phyloP scores from a whole-genome alignment of 2,797 vertebrate species.

The Chelonia mydas region DNA sequence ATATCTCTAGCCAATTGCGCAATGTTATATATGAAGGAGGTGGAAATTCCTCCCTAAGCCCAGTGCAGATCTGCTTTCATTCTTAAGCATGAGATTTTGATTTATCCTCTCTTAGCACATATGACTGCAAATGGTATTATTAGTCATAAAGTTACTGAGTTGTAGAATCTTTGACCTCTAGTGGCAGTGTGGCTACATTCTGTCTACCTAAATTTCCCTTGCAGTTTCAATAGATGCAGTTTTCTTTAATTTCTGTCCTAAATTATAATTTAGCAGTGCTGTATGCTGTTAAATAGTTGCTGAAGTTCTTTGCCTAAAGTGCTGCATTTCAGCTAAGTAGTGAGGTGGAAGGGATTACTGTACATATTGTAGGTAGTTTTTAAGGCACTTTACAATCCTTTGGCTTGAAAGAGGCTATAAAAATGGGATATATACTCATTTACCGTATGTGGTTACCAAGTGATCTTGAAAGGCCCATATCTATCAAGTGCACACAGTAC shows the following conservation, averaged over 20 bases:
- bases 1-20: not conserved
- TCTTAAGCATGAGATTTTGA: not conserved
- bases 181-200: not conserved
- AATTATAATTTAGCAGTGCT: not conserved
- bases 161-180: not conserved
- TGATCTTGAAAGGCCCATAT: constrained; percentile 53
- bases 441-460: constrained; percentile 40
- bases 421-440: constrained; percentile 28
- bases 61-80: not conserved
- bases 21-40: not conserved
- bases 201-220: not conserved
- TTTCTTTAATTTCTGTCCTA: not conserved
- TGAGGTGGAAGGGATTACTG: not conserved
- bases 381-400: constrained; percentile 25
- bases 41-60: not conserved
- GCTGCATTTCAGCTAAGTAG: not conserved
- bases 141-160: not conserved
- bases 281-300: not conserved
- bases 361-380: not conserved
- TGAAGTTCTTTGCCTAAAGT: not conserved
- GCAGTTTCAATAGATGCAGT: not conserved
- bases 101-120: not conserved
- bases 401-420: not conserved
- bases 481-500: constrained; percentile 14
- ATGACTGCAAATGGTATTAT: not conserved